Evolutionary conservation across 2,888 invertebrate species (phyloP).

Genomic region (Ctenicera cuprea): DNA sequence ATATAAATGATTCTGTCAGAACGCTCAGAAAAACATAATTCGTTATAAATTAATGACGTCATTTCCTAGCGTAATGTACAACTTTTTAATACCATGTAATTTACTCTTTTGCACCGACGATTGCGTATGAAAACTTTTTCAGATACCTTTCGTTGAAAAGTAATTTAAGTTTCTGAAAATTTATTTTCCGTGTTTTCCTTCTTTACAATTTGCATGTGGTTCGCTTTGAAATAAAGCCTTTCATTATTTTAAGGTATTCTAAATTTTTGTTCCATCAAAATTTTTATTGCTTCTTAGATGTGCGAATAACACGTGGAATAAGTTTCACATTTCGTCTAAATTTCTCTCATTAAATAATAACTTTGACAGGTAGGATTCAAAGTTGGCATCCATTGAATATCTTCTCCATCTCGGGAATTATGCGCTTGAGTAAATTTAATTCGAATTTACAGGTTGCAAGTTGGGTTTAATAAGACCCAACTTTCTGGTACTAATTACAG

Average conservation of each 20-base stretch:
- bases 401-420: slow-evolving; percentile 8
- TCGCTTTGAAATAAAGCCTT: background rate
- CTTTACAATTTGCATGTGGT: background rate
- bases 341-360: slow-evolving; percentile 20
- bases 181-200: background rate
- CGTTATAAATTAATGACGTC: slow-evolving; percentile 2
- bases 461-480: background rate
- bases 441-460: slow-evolving; percentile 19
- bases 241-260: background rate
- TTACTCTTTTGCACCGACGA: slow-evolving; percentile 1
- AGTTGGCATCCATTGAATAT: slow-evolving; percentile 23
- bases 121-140: background rate
- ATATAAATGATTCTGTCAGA: background rate
- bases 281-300: background rate
- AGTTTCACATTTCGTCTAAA: slow-evolving; percentile 25
- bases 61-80: background rate
- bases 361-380: slow-evolving; percentile 6
- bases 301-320: slow-evolving; percentile 2
- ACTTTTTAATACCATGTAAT: slow-evolving; percentile 12
- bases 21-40: slow-evolving; percentile 9
- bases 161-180: slow-evolving; percentile 19
- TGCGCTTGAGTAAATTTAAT: slow-evolving; percentile 16
- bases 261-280: background rate
- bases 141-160: slow-evolving; percentile 6
- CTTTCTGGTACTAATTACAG: no score